Evolutionary conservation across 1,140 invertebrate genomes (phyloP), one percentile per base, ranked within the genome.

Genomic region (Brachionus asplanchnoidis): DNA sequence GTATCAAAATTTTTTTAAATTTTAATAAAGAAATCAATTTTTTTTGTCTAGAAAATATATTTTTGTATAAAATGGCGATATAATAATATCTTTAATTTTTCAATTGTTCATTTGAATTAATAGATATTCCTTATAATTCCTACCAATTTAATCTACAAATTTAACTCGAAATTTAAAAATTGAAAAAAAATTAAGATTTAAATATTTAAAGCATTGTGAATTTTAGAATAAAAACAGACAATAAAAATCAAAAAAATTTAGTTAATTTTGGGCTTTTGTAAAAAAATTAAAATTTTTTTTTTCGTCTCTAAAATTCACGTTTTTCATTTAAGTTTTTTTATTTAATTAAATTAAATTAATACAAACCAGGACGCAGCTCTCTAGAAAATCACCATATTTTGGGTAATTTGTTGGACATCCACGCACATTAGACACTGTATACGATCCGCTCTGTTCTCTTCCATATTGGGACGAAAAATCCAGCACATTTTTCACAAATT

Each of bases 391-490:
- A 65, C 95, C 95, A 90, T 96, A 95, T 85, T 92, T 92, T 1
- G 95, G 95, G 91, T 93, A 96, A 88, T 95, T 94, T 17, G 92
- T 93, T 1, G 94, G 93, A 87, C 93, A 92, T 8, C 95, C 95
- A 84, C 93, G 92, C 85, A 97, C 91, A 89, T 96, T 97, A 42
- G 93, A 92, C 9, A 94, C 95, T 8, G 94, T 94, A 87, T 96
- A 96, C 0, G 94, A 95, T 88, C 95, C 93, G 89, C 94, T 95
- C 85, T 92, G 93, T 89, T 93, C 93, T 90, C 93, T 94, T 70
- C 95, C 95, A 90, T 96, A 97, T 89, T 95, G 94, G 3, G 95
- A 95, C 89, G 94, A 95, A 87, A 95, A 96, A 88, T 94, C 93
- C 68, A 92, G 89, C 28, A 96, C 94, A 87, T 91, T 90, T 28